Conservation (phyloP, 30 jellyfish, hydroid and myxozoan species). For the Mastigias papua region DNA sequence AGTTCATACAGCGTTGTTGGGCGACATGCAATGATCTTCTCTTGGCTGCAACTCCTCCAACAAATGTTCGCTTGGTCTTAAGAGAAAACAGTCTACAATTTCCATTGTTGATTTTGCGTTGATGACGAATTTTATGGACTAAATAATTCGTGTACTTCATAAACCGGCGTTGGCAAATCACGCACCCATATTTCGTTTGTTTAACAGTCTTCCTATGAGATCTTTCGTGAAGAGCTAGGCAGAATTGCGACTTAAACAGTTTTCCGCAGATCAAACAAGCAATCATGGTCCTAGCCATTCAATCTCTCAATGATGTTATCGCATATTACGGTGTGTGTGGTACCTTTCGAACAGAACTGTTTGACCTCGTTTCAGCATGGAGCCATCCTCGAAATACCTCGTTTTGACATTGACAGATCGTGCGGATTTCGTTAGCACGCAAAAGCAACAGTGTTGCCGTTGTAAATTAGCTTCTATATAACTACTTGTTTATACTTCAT, state of each 20-base stretch:
- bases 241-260: conserved; percentile 30
- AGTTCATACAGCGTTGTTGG: not conserved
- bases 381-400: not conserved
- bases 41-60: not conserved
- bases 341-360: not conserved
- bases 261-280: conserved; percentile 26
- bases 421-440: not conserved
- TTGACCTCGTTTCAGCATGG: not conserved
- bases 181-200: not conserved
- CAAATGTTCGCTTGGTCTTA: not conserved
- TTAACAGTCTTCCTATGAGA: not conserved
- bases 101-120: not conserved
- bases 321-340: not conserved
- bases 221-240: conserved; percentile 36
- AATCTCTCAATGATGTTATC: not conserved
- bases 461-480: too few species aligned
- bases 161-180: conserved; percentile 26
- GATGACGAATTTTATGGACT: conserved; percentile 37
- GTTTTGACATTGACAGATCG: not conserved
- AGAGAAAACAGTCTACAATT: not conserved
- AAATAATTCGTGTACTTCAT: conserved; percentile 1
- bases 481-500: too few species aligned
- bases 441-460: too few species aligned
- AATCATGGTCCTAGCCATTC: not conserved
- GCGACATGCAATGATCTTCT: not conserved